Evolutionary conservation across 2,888 invertebrate genomes (phyloP).

Genomic region (Augochlorella aurata): DNA sequence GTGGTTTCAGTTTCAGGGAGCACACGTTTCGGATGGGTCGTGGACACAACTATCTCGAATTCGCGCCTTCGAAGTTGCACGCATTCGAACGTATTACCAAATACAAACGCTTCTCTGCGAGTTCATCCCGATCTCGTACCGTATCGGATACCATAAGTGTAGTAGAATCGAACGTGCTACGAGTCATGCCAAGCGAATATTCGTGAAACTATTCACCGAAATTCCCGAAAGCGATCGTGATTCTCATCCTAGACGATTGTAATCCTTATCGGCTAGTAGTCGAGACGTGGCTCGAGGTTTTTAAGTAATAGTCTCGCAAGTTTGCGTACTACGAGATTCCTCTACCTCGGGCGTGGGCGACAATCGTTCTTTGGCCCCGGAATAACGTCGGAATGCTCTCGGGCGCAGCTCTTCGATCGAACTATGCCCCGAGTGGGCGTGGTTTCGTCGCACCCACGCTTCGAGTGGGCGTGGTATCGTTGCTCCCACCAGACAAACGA

Average conservation of each 20-base stretch:
- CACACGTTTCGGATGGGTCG: background rate
- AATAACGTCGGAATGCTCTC: background rate
- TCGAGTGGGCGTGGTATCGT: background rate
- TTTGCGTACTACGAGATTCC: background rate
- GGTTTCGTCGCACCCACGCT: background rate
- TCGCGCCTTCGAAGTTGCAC: background rate
- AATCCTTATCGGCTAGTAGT: constrained; percentile 24
- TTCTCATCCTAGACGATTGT: background rate
- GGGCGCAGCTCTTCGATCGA: background rate
- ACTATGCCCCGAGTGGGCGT: background rate
- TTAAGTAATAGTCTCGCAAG: background rate
- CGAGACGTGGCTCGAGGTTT: constrained; percentile 8
- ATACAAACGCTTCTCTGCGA: background rate
- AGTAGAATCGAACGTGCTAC: background rate
- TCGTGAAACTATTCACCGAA: background rate
- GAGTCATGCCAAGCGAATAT: constrained; percentile 5
- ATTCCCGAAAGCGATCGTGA: constrained; percentile 6
- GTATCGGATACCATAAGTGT: background rate
- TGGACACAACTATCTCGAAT: background rate
- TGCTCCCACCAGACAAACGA: background rate
- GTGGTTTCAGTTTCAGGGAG: background rate
- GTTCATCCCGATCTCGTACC: background rate
- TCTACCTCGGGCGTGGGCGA: background rate
- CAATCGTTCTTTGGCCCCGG: background rate
- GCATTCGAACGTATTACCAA: background rate